Base-by-base conservation (phyloP, 2,797 vertebrate species). In the Takifugu rubripes region DNA sequence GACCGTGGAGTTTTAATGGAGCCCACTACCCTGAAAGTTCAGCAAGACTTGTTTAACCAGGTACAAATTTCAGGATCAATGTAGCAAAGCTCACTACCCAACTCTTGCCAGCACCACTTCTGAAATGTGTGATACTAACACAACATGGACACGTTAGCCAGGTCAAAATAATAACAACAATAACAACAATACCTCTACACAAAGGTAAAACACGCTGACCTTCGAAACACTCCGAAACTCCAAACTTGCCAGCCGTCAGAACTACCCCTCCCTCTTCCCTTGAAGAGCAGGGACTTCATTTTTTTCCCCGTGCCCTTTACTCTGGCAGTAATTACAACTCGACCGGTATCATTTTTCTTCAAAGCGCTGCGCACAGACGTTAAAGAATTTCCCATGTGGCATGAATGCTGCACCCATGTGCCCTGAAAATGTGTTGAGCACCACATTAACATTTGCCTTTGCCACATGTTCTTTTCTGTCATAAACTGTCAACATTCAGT, bases 301-400 rank as follows among this genome's bases (percentile, higher is more conserved):
- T 24, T 6, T 47, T 47, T 47, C 8, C 44, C 17, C n/a, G 17
- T 47, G 45, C 16, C 45, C 45, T 47, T 47, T 47, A 47, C 16
- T 10, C n/a, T 17, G 21, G 16, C 45, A 10, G 21, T 47, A 47
- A 47, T 47, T 47, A 47, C 45, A 47, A 47, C 17, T 17, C 45
- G 9, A 47, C 17, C 17, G 45, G 45, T 17, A 47, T 47, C 45
- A 47, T 47, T 47, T 47, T 21, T 47, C 45, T 47, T 47, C 45
- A 17, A n/a, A 21, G 45, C 8, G 3, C 45, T 6, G n/a, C 45
- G 45, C 45, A 24, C 45, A 47, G 45, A 17, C 45, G 6, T 24
- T n/a, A 21, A 47, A 47, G n/a, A 47, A 47, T 17, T 17, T 47
- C 45, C 45, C 45, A 21, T 47, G 45, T 47, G 45, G 7, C 44